Conservation (phyloP, 2,888 invertebrate species). For the Xestia rhomboidea region DNA sequence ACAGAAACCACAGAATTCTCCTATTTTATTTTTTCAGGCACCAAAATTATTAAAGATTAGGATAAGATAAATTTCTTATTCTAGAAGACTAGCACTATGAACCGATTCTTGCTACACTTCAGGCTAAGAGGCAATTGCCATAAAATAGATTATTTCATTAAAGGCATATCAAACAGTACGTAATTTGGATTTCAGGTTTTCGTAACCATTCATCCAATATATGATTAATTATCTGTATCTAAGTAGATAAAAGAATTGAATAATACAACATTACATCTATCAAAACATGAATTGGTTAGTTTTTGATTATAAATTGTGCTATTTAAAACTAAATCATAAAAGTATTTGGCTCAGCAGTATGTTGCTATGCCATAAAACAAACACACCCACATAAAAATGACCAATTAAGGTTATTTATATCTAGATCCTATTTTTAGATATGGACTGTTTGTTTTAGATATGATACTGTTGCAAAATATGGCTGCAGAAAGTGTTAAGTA, state of each 20-base stretch:
- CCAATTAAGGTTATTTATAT: constrained; percentile 53
- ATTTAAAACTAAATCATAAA: neutral
- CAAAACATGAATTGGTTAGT: neutral
- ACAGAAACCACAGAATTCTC: neutral
- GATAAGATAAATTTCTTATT: neutral
- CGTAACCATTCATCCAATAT: neutral
- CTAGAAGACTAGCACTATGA: neutral
- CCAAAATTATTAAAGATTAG: neutral
- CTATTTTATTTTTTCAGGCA: neutral
- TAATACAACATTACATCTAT: neutral
- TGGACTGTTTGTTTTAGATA: constrained; percentile 41
- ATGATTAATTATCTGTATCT: constrained; percentile 15
- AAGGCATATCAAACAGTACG: neutral
- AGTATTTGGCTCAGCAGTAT: constrained; percentile 5
- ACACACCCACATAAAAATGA: constrained; percentile 36
- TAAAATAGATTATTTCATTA: neutral
- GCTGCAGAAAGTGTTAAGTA: neutral
- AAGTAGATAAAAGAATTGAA: constrained; percentile 15
- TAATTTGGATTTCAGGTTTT: neutral
- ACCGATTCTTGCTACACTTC: neutral
- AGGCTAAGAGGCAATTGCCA: neutral
- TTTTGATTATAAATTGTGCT: neutral
- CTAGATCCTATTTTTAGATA: constrained; percentile 45
- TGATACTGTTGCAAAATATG: constrained; percentile 18
- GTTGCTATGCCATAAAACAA: constrained; percentile 1